Evolutionary conservation across 2,113 vertebrate species (phyloP).

Genomic region (Empidonax alnorum): DNA sequence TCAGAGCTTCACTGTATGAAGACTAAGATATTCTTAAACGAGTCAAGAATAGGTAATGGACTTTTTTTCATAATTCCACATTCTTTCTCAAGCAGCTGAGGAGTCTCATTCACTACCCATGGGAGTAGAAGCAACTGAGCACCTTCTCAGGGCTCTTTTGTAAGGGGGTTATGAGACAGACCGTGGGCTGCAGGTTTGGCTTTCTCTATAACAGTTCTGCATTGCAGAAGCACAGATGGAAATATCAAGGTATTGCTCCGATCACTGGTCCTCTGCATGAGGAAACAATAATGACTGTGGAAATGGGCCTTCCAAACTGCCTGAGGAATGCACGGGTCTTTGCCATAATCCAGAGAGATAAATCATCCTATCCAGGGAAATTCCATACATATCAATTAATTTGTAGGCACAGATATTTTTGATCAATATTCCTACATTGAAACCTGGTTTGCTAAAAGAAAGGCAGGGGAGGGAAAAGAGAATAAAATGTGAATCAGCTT

Average conservation of each 20-base stretch:
- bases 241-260: background rate
- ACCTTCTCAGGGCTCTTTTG: background rate
- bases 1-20: background rate
- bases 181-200: background rate
- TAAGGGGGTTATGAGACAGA: background rate
- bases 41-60: background rate
- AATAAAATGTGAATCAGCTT: background rate
- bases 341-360: background rate
- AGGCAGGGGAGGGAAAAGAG: background rate
- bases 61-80: background rate
- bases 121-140: background rate
- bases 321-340: background rate
- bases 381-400: background rate
- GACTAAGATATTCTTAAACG: background rate
- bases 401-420: background rate
- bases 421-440: background rate
- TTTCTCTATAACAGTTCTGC: background rate
- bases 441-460: background rate
- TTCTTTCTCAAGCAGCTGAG: background rate
- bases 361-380: background rate
- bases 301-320: background rate
- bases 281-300: background rate
- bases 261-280: background rate
- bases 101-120: background rate
- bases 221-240: background rate